These are phyloP conservation scores for Plebejus argus DNA, from an alignment of 2,888 invertebrate genomes.

Conservation along the genomic window DNA sequence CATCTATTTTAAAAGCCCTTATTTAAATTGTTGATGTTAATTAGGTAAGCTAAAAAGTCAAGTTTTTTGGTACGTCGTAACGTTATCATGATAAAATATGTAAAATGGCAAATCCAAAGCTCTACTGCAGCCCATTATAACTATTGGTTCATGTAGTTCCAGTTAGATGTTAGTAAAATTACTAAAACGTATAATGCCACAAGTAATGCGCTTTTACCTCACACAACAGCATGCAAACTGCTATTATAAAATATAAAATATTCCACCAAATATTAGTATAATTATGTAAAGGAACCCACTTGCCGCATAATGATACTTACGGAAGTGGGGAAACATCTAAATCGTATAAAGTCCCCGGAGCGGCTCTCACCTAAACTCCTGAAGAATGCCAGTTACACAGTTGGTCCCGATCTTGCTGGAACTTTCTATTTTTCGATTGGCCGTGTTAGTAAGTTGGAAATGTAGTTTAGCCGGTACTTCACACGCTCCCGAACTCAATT, in stretches of 20 bases:
- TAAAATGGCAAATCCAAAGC: too few species aligned
- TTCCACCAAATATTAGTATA: not conserved
- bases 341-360: conserved; percentile 65
- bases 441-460: conserved; percentile 74
- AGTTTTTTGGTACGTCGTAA: too few species aligned
- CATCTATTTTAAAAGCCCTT: too few species aligned
- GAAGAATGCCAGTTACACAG: conserved; percentile 75
- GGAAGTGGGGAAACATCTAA: conserved; percentile 52
- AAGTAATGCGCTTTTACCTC: not conserved
- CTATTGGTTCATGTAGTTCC: too few species aligned
- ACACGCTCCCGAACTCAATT: conserved; percentile 65
- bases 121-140: too few species aligned
- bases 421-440: conserved; percentile 79
- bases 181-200: not conserved
- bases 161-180: not conserved
- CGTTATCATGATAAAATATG: too few species aligned
- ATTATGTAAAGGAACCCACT: conserved; percentile 33
- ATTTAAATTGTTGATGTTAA: too few species aligned
- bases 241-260: not conserved
- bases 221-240: not conserved
- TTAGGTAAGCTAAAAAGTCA: too few species aligned
- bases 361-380: conserved; percentile 65
- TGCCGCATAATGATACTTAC: conserved; percentile 37
- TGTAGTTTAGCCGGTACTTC: conserved; percentile 68
- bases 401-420: conserved; percentile 64